These are phyloP conservation scores for Myrmecobius fasciatus DNA, from an alignment of 2,113 vertebrate genomes.

Conservation along the genomic window DNA sequence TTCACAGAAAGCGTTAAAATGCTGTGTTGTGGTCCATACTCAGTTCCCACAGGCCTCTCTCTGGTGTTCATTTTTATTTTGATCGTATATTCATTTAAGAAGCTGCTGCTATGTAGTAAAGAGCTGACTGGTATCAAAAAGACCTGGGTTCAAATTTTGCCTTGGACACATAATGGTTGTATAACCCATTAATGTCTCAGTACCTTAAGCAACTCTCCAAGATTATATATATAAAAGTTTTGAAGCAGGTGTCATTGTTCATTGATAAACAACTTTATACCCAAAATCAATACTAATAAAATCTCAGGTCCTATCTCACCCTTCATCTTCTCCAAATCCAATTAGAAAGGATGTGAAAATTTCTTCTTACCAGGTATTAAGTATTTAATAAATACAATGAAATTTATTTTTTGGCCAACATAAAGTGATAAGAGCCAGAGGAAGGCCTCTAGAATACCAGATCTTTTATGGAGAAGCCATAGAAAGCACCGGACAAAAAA, in stretches of 20 bases:
- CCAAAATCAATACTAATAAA: background rate
- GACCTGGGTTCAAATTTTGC: background rate
- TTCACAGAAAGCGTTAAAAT: no score
- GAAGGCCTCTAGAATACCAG: background rate
- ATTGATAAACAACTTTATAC: background rate
- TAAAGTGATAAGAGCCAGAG: background rate
- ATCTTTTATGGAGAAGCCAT: background rate
- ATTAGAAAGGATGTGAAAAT: background rate
- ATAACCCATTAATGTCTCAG: background rate
- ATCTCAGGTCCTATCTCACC: background rate
- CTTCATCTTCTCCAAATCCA: background rate
- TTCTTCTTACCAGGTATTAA: background rate
- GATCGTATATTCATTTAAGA: background rate
- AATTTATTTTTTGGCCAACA: background rate
- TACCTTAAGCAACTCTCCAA: background rate
- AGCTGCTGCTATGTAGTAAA: background rate
- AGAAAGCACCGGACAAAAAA: background rate
- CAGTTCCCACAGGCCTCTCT: no score
- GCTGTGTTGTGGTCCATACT: no score
- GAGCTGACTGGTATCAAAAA: background rate
- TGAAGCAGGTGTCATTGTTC: background rate
- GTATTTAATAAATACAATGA: background rate
- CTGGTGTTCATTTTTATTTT: slow-evolving; percentile 41
- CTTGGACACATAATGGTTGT: background rate
- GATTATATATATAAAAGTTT: background rate